phyloP scores from a whole-genome alignment of 2,113 vertebrate species.

The Pseudonaja textilis region DNA sequence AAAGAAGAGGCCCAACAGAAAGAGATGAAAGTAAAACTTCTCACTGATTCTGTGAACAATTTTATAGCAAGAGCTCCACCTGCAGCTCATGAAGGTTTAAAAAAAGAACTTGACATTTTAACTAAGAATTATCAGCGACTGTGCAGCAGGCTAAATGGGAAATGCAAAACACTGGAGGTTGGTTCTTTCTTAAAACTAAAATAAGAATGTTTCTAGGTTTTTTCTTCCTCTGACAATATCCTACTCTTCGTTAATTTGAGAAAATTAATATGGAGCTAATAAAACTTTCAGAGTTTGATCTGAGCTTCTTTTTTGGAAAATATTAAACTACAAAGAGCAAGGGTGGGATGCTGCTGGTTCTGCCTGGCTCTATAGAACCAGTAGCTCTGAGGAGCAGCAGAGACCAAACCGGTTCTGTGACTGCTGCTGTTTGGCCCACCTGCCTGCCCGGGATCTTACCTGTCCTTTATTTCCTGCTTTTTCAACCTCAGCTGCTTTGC shows the following conservation, averaged over 20 bases:
- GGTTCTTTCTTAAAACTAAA: conserved; percentile 46
- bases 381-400: no score
- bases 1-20: conserved; percentile 95
- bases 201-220: conserved; percentile 22
- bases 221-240: background rate
- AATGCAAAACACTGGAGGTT: conserved; percentile 96
- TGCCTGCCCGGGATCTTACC: no score
- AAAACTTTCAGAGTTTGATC: background rate
- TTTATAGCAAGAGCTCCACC: conserved; percentile 91
- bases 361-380: no score
- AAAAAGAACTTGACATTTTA: conserved; percentile 86
- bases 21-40: conserved; percentile 92
- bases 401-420: no score
- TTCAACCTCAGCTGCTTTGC: no score
- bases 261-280: background rate
- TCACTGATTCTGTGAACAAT: conserved; percentile 89
- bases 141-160: conserved; percentile 93
- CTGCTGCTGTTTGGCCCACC: no score
- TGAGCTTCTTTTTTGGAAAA: background rate
- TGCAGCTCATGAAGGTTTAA: conserved; percentile 90
- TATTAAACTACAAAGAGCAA: background rate
- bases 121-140: conserved; percentile 90
- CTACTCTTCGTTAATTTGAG: background rate
- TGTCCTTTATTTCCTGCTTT: no score
- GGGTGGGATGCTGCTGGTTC: no score